A percentile compares a stretch with the other conserved stretches of the same genome.
phyloP scores from a whole-genome alignment of 1,140 invertebrate species.

The Penaeus vannamei region DNA sequence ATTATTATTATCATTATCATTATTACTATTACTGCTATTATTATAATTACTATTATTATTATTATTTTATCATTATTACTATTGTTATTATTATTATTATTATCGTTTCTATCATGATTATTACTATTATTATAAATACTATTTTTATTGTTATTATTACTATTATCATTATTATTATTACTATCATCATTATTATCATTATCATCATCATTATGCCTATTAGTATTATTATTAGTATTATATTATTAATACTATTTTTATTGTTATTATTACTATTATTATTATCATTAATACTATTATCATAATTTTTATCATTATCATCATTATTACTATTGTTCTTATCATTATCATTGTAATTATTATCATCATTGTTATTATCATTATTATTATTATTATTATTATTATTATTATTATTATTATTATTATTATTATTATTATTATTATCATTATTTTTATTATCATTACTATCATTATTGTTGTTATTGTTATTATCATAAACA shows the following conservation, averaged over 20 bases:
- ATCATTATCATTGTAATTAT: background rate
- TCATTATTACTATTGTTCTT: background rate
- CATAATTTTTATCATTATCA: too few relatives aligned
- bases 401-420: background rate
- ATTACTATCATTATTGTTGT: background rate
- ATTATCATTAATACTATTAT: too few relatives aligned
- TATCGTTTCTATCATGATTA: too few relatives aligned
- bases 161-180: too few relatives aligned
- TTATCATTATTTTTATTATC: background rate
- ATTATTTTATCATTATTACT: too few relatives aligned
- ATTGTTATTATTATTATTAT: too few relatives aligned
- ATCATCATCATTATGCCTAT: background rate
- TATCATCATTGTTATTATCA: background rate
- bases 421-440: constrained; percentile 1
- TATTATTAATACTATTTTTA: background rate
- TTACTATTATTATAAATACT: too few relatives aligned
- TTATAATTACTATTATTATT: too few relatives aligned
- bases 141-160: too few relatives aligned
- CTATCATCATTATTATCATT: background rate
- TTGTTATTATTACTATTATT: background rate
- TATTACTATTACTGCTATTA: too few relatives aligned
- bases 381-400: background rate
- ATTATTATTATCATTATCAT: too few relatives aligned
- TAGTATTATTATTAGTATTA: too few relatives aligned
- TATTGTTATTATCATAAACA: background rate